phyloP scores from a whole-genome alignment of 2,888 invertebrate species.

The Mylabris sibirica region DNA sequence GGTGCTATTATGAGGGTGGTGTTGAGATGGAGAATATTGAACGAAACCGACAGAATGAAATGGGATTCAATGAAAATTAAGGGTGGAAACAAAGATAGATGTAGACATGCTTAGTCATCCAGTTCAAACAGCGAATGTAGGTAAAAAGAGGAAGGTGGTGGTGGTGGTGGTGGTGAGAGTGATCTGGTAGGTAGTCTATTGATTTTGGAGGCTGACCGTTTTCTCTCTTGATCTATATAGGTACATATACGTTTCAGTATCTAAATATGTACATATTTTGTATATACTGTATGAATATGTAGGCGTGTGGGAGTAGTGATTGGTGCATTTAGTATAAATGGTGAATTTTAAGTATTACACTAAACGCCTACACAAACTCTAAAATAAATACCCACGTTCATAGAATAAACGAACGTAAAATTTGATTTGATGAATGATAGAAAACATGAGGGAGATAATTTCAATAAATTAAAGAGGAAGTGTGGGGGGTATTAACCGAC shows the following conservation, averaged over 20 bases:
- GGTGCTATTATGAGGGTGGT: background rate
- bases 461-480: constrained; percentile 21
- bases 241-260: background rate
- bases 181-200: constrained; percentile 33
- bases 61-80: background rate
- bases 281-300: background rate
- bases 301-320: constrained; percentile 34
- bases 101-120: constrained; percentile 22
- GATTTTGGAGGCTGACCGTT: constrained; percentile 42
- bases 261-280: background rate
- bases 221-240: background rate
- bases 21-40: background rate
- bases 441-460: background rate
- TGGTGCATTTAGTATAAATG: constrained; percentile 20
- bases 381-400: constrained; percentile 75
- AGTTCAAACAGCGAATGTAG: constrained; percentile 13
- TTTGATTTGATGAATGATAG: constrained; percentile 19
- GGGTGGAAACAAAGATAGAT: background rate
- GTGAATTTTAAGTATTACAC: constrained; percentile 38
- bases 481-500: constrained; percentile 18
- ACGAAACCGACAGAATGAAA: background rate
- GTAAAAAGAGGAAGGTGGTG: background rate
- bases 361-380: constrained; percentile 32
- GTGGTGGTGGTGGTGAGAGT: background rate
- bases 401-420: constrained; percentile 26